Percentiles rank a stretch among this genome's conserved stretches.
phyloP scores from a whole-genome alignment of 2,888 invertebrate genomes.

The Drosophila algonquin region DNA sequence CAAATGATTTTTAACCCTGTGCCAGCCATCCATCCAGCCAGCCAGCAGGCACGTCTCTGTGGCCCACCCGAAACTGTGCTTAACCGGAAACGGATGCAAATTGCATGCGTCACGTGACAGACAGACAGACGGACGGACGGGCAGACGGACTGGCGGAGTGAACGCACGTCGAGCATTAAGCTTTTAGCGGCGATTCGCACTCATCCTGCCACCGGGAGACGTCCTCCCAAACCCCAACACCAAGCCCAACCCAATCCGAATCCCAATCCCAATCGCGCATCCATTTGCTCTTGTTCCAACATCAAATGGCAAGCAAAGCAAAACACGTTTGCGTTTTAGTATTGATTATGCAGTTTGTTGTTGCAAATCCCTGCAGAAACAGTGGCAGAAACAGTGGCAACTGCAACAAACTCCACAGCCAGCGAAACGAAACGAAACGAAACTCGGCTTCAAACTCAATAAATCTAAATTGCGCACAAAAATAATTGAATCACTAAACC shows the following conservation, averaged over 20 bases:
- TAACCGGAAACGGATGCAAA: conserved; percentile 83
- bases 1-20: conserved; percentile 78
- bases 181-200: conserved; percentile 65
- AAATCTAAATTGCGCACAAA: conserved; percentile 78
- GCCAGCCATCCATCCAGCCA: neutral
- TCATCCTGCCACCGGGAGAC: conserved; percentile 15
- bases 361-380: conserved; percentile 65
- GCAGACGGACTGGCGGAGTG: neutral
- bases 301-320: conserved; percentile 58
- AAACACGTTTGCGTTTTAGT: conserved; percentile 73
- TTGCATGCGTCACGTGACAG: conserved; percentile 82
- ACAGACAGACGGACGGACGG: conserved; percentile 59
- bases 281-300: no score
- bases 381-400: conserved; percentile 24
- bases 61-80: conserved; percentile 41
- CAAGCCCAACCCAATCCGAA: no score
- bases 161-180: conserved; percentile 70
- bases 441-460: conserved; percentile 64
- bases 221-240: neutral
- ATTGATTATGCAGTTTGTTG: conserved; percentile 77
- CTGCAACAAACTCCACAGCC: conserved; percentile 9
- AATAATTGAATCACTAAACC: conserved; percentile 78
- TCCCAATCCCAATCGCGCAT: no score
- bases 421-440: neutral
- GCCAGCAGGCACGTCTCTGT: conserved; percentile 26